Evolutionary conservation across 1,140 invertebrate genomes (phyloP).

Genomic region (Leucophenga varia): DNA sequence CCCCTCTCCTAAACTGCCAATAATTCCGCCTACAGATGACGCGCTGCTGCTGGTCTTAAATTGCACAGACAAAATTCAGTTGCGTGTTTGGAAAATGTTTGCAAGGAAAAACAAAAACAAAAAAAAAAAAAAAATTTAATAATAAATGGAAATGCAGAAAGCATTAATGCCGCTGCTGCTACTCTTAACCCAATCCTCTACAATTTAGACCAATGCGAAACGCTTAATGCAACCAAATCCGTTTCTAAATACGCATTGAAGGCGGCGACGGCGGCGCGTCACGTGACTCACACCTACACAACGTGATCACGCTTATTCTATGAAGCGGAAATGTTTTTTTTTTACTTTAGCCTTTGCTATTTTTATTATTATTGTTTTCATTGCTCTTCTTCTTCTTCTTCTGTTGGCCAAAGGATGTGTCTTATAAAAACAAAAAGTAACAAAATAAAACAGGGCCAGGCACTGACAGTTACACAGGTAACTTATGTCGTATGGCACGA

Average conservation of each 20-base stretch:
- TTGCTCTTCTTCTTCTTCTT: not conserved
- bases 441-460: slow-evolving; percentile 35
- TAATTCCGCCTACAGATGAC: no score
- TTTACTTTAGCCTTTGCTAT: no score
- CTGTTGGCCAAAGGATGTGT: slow-evolving; percentile 43
- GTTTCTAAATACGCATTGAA: slow-evolving; percentile 17
- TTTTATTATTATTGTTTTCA: slow-evolving; percentile 16
- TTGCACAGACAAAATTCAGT: not conserved
- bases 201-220: no score
- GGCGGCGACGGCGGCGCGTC: slow-evolving; percentile 24
- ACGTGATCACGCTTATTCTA: no score
- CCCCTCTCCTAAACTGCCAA: no score
- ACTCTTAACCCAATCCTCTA: no score
- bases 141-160: no score
- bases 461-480: slow-evolving; percentile 20
- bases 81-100: slow-evolving; percentile 36
- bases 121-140: not conserved
- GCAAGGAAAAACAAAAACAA: no score
- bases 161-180: no score
- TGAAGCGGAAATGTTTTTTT: no score
- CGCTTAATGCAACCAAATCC: slow-evolving; percentile 38
- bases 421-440: no score
- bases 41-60: no score
- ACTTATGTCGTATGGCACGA: slow-evolving; percentile 25
- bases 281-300: slow-evolving; percentile 37